These are phyloP conservation scores for Pachycephala philippinensis DNA, from an alignment of 2,113 vertebrate species.

Conservation along the genomic window DNA sequence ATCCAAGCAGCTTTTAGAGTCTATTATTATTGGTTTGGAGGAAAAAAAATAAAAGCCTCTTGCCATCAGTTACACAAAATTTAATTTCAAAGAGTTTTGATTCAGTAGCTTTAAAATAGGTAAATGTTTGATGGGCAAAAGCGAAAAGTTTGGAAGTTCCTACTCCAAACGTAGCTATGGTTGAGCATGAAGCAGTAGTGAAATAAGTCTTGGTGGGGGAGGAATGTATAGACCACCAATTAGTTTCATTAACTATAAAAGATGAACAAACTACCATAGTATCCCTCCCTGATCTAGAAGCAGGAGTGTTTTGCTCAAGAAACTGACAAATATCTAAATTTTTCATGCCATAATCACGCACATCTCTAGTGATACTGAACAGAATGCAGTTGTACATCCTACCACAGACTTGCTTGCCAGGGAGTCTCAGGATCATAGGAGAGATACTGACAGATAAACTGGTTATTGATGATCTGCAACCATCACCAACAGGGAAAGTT, in stretches of 20 bases:
- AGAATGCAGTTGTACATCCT: background rate
- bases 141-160: background rate
- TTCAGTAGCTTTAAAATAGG: background rate
- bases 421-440: background rate
- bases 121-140: background rate
- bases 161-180: background rate
- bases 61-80: background rate
- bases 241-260: background rate
- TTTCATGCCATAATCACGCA: background rate
- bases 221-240: background rate
- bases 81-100: background rate
- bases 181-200: background rate
- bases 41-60: background rate
- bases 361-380: background rate
- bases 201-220: fast-evolving
- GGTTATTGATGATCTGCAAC: background rate
- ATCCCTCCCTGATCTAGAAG: background rate
- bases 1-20: background rate
- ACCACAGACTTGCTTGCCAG: background rate
- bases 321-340: background rate
- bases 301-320: background rate
- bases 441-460: background rate
- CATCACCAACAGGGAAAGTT: background rate
- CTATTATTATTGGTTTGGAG: background rate
- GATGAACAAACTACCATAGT: background rate